Base-by-base conservation (phyloP, 2,888 invertebrate genomes). In the Erpobdella octoculata region DNA sequence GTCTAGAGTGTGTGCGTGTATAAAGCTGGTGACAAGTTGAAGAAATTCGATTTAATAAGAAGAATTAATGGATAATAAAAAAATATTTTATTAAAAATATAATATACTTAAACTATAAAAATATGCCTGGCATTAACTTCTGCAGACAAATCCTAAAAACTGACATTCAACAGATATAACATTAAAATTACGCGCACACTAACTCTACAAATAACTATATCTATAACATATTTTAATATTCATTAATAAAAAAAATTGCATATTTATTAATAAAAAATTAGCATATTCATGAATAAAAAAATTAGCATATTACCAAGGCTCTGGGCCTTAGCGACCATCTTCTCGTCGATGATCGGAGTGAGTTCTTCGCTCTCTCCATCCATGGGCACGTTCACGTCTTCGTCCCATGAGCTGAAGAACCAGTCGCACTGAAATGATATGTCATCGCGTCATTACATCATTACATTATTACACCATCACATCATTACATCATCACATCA, bases 391-490 rank as follows among this genome's bases (percentile, higher is more conserved):
- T 80, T 75, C 68, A 78, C 79, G 71, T 82, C 82, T 73, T 79
- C 79, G 70, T 80, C 81, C 82, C 82, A 82, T 1, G 80, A 89
- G 73, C 89, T 88, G 85, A 91, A 91, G 85, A 91, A 91, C 91
- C 91, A 91, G 74, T 89, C 88, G 81, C 89, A 89, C 91, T 91
- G 83, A 31, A 33, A 31, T n/a, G 35, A 33, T 15, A 15, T 41
- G 12, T 41, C 46, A 41, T 15, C 15, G 46, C n/a, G n/a, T n/a
- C n/a, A n/a, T n/a, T n/a, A n/a, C n/a, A n/a, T n/a, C n/a, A n/a
- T n/a, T n/a, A n/a, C n/a, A n/a, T n/a, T n/a, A n/a, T n/a, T n/a
- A n/a, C n/a, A n/a, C n/a, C n/a, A n/a, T n/a, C n/a, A n/a, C n/a
- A n/a, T n/a, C n/a, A n/a, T n/a, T n/a, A n/a, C n/a, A n/a, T n/a